Conservation (phyloP, 2,797 vertebrate species). For the Onychomys leucogaster region DNA sequence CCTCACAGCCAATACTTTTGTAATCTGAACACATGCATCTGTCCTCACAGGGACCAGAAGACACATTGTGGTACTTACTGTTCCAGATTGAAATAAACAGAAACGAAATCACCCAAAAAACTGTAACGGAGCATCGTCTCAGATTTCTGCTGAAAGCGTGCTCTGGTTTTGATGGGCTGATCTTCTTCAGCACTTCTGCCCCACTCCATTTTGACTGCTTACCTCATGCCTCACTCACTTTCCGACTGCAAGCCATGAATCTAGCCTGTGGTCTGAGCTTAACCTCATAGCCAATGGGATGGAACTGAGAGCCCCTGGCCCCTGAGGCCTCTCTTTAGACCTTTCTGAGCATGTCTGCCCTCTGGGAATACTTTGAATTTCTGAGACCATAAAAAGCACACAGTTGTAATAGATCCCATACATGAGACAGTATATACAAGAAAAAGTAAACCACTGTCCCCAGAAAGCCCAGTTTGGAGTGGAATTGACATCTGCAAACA, state of each 20-base stretch:
- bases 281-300: not conserved
- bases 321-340: not conserved
- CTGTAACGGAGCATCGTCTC: no score
- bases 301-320: not conserved
- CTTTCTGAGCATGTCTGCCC: not conserved
- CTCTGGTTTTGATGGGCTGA: not conserved
- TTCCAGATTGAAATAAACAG: not conserved
- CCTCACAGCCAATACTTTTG: not conserved
- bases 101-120: not conserved
- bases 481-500: not conserved
- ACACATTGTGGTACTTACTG: accelerated
- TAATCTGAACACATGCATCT: not conserved
- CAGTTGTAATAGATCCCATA: not conserved
- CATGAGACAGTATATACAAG: not conserved
- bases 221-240: not conserved
- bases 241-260: not conserved
- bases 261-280: not conserved
- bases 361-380: not conserved
- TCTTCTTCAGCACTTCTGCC: not conserved
- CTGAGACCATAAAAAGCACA: not conserved
- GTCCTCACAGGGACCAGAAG: not conserved
- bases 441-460: not conserved
- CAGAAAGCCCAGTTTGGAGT: not conserved
- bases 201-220: not conserved
- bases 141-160: not conserved